These are phyloP conservation scores for Tragopan temminckii DNA, from an alignment of 2,797 vertebrate genomes.

Conservation along the genomic window DNA sequence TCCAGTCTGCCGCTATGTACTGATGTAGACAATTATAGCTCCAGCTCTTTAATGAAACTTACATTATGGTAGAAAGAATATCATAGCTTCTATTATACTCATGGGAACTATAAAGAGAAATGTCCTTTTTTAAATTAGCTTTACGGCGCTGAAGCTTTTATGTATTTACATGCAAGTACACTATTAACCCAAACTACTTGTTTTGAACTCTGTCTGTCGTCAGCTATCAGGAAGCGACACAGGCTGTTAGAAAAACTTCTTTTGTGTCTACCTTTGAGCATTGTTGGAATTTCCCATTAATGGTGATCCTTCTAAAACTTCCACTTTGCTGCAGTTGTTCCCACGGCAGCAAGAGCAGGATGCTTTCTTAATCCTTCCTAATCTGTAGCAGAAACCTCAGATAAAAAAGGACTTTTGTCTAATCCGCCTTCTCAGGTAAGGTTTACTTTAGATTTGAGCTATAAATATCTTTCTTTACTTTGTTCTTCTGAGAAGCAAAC, in stretches of 20 bases:
- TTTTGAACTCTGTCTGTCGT: conserved; percentile 69
- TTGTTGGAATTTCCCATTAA: conserved; percentile 57
- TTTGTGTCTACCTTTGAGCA: conserved; percentile 17
- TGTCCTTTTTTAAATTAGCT: conserved; percentile 81
- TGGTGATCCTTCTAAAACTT: conserved; percentile 60
- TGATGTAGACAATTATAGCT: conserved; percentile 79
- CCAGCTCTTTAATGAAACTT: conserved; percentile 79
- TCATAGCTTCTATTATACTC: conserved; percentile 78
- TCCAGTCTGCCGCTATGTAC: conserved; percentile 61
- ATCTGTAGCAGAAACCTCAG: conserved; percentile 75
- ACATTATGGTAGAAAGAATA: conserved; percentile 78
- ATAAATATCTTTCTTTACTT: conserved; percentile 57
- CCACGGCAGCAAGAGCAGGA: conserved; percentile 33
- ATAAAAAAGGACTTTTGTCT: conserved; percentile 74
- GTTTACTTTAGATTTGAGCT: conserved; percentile 75
- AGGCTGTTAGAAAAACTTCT: conserved; percentile 3
- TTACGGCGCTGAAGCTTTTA: conserved; percentile 76
- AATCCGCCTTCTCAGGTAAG: conserved; percentile 72
- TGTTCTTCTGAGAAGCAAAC: conserved; percentile 53
- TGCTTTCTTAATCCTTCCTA: conserved; percentile 75
- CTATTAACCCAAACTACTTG: conserved; percentile 76
- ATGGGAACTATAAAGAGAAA: conserved; percentile 80
- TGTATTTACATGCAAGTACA: conserved; percentile 80
- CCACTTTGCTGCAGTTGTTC: conserved; percentile 32
- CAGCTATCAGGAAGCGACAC: not conserved